Percentiles rank a stretch among this genome's conserved stretches.
Conservation (phyloP, 1,140 invertebrate genomes). For the Brachionus angularis region DNA sequence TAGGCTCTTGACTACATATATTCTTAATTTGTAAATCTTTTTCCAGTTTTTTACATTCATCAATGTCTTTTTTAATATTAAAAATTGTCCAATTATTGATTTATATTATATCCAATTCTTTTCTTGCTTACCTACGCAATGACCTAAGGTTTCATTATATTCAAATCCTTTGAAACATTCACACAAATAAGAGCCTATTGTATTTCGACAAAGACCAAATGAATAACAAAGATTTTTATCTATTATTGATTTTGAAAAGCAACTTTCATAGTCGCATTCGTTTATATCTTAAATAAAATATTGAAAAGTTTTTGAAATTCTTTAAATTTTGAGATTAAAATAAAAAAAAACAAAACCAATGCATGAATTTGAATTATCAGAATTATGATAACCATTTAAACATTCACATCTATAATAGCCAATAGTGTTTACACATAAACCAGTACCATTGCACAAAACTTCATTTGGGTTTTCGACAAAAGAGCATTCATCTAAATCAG, state of each 20-base stretch:
- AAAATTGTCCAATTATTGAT: neutral
- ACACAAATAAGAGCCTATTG: slow-evolving; percentile 25
- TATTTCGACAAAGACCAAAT: slow-evolving; percentile 36
- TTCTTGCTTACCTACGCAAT: neutral
- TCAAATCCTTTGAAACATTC: slow-evolving; percentile 41
- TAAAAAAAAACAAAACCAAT: neutral
- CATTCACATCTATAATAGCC: slow-evolving; percentile 39
- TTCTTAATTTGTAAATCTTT: slow-evolving; percentile 19
- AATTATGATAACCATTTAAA: slow-evolving; percentile 1
- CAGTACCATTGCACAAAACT: slow-evolving; percentile 33
- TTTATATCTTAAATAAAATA: slow-evolving; percentile 13
- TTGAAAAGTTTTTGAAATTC: neutral
- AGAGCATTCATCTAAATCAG: slow-evolving; percentile 24
- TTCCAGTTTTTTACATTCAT: slow-evolving; percentile 30
- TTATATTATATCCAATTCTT: neutral
- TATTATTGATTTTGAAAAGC: slow-evolving; percentile 9
- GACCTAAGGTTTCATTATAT: neutral
- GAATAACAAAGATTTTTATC: slow-evolving; percentile 13
- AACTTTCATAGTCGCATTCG: slow-evolving; percentile 36
- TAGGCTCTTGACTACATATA: neutral
- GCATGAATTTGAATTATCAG: neutral
- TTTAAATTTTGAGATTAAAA: neutral
- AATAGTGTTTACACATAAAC: slow-evolving; percentile 33
- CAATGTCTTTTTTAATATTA: neutral
- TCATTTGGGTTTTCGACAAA: neutral